Percentiles rank a stretch among this genome's conserved stretches.
These are phyloP conservation scores for Phrynosoma platyrhinos DNA, from an alignment of 2,113 vertebrate genomes.

Conservation along the genomic window DNA sequence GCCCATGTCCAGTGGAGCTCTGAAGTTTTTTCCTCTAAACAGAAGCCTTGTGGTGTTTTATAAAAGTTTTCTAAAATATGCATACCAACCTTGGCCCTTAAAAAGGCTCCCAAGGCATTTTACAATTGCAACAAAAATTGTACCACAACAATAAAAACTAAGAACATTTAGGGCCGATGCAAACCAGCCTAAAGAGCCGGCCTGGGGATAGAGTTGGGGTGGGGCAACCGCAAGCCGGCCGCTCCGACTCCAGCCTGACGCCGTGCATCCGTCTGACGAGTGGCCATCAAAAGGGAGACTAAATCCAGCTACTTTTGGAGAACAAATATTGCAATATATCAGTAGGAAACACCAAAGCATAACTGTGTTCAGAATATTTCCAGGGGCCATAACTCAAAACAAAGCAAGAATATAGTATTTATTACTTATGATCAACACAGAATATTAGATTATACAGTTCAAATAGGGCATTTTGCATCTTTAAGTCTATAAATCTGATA, in stretches of 20 bases:
- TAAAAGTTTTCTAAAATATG: neutral
- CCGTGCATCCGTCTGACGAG: no score
- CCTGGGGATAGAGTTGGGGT: no score
- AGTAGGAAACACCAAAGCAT: neutral
- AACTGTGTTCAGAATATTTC: neutral
- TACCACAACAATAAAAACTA: neutral
- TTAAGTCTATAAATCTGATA: neutral
- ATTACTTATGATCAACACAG: neutral
- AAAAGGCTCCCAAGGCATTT: neutral
- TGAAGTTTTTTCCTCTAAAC: neutral
- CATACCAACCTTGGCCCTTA: neutral
- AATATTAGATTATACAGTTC: neutral
- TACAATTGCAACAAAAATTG: neutral
- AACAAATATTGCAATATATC: neutral
- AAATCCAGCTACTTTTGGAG: neutral
- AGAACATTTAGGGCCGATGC: neutral
- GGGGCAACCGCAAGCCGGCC: no score
- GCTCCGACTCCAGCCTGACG: no score
- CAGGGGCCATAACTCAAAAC: neutral
- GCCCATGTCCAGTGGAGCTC: neutral
- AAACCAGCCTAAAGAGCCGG: no score
- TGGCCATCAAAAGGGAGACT: neutral
- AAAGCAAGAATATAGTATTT: neutral
- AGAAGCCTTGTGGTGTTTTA: neutral
- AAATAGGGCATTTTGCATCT: neutral